A percentile compares a stretch with the other conserved stretches of the same genome.
Conservation (phyloP, 2,888 invertebrate species). For the Geotrupes spiniger region DNA sequence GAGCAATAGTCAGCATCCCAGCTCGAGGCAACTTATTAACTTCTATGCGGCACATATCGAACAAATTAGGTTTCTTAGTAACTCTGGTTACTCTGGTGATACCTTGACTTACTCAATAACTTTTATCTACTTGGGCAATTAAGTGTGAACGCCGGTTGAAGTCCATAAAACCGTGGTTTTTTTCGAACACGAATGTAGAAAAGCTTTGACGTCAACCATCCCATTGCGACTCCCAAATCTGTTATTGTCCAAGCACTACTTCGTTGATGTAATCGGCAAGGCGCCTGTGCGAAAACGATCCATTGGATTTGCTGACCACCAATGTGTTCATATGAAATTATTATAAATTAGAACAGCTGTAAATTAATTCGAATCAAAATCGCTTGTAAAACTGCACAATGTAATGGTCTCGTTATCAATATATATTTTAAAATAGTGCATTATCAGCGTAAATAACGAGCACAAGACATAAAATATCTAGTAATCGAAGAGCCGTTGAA, state of each 20-base stretch:
- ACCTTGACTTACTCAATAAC: conserved; percentile 59
- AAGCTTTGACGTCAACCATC: conserved; percentile 77
- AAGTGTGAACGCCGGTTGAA: conserved; percentile 54
- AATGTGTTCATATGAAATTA: conserved; percentile 62
- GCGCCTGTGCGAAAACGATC: conserved; percentile 72
- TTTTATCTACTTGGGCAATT: conserved; percentile 63
- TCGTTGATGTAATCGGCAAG: conserved; percentile 78
- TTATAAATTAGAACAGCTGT: neutral
- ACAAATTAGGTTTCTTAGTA: conserved; percentile 3
- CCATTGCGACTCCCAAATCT: conserved; percentile 68
- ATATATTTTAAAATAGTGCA: no score
- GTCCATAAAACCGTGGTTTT: conserved; percentile 68
- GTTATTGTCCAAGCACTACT: conserved; percentile 71
- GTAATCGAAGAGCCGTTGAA: no score
- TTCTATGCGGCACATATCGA: conserved; percentile 69
- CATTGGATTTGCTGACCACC: conserved; percentile 65
- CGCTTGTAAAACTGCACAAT: no score
- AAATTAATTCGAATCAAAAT: no score
- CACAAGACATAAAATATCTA: no score
- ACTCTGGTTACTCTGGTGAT: neutral
- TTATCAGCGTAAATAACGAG: no score
- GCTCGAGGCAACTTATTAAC: conserved; percentile 65
- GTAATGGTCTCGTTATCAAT: no score
- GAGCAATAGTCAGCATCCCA: conserved; percentile 58
- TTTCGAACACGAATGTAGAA: conserved; percentile 69